Evolutionary conservation across 2,888 invertebrate genomes (phyloP).

Genomic region (Pyrocoelia pectoralis): DNA sequence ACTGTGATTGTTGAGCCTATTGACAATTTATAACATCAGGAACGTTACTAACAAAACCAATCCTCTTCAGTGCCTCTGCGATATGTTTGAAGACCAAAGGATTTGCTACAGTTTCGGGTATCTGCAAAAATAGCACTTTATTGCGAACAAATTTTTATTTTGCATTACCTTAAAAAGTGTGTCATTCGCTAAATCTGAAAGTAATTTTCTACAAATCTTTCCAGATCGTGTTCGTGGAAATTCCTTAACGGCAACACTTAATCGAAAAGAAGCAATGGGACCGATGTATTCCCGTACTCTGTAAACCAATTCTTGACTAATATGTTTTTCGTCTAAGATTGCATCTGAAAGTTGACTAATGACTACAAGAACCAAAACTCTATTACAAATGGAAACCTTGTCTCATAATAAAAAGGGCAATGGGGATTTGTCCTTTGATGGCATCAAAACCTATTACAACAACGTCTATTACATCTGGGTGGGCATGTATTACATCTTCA

Average conservation of each 20-base stretch:
- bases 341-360: too few species aligned
- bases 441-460: conserved; percentile 90
- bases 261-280: conserved; percentile 88
- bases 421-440: conserved; percentile 89
- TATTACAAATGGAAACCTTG: conserved; percentile 49
- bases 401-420: conserved; percentile 85
- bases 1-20: too few species aligned
- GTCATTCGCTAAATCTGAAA: conserved; percentile 84
- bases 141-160: too few species aligned
- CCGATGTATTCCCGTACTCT: conserved; percentile 75
- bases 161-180: conserved; percentile 76
- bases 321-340: too few species aligned
- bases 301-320: conserved; percentile 65
- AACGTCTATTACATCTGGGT: conserved; percentile 85
- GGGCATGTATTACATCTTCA: conserved; percentile 89
- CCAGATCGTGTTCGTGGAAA: conserved; percentile 91
- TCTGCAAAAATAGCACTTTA: conserved; percentile 63
- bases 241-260: conserved; percentile 79
- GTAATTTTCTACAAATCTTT: conserved; percentile 79
- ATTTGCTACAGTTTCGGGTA: conserved; percentile 88
- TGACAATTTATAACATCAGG: too few species aligned
- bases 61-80: conserved; percentile 75
- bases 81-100: conserved; percentile 82
- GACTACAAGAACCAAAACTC: too few species aligned
- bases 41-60: conserved; percentile 72